phyloP scores from a whole-genome alignment of 2,888 invertebrate species.

The Dynastes grantii region DNA sequence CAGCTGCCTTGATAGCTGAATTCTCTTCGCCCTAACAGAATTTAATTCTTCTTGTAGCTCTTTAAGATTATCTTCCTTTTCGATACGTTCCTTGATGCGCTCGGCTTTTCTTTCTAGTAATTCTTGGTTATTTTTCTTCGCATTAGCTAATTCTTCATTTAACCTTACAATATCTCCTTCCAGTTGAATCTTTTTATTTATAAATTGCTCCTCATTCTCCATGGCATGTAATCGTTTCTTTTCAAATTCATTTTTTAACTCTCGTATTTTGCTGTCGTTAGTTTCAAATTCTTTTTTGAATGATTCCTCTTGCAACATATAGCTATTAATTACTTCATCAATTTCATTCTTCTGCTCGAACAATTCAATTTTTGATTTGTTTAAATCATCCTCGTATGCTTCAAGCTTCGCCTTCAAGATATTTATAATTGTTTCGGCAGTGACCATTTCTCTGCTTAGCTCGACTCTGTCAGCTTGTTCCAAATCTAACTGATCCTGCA shows the following conservation, averaged over 20 bases:
- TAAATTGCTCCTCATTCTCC: not conserved
- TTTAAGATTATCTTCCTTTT: not conserved
- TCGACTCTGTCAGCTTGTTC: not conserved
- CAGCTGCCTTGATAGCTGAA: not conserved
- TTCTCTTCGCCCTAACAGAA: too few relatives aligned
- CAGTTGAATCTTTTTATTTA: not conserved
- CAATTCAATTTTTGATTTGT: not conserved
- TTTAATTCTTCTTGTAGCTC: too few relatives aligned
- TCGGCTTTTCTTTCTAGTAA: not conserved
- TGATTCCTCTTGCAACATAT: too few relatives aligned
- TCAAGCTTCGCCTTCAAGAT: not conserved
- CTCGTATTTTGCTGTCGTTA: too few relatives aligned
- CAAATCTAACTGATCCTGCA: not conserved
- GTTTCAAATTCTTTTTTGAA: too few relatives aligned
- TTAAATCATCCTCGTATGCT: not conserved
- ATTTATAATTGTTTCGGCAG: not conserved
- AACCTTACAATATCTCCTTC: not conserved
- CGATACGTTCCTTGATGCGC: not conserved
- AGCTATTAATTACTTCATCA: too few relatives aligned
- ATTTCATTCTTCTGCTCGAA: too few relatives aligned
- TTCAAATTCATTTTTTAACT: too few relatives aligned
- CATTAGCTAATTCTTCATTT: not conserved
- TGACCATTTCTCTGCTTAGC: constrained; percentile 16
- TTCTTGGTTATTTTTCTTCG: too few relatives aligned
- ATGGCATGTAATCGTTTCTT: not conserved